A percentile compares a stretch with the other conserved stretches of the same genome.
These are phyloP conservation scores for Lophius piscatorius DNA, from an alignment of 2,113 vertebrate genomes.

Conservation along the genomic window DNA sequence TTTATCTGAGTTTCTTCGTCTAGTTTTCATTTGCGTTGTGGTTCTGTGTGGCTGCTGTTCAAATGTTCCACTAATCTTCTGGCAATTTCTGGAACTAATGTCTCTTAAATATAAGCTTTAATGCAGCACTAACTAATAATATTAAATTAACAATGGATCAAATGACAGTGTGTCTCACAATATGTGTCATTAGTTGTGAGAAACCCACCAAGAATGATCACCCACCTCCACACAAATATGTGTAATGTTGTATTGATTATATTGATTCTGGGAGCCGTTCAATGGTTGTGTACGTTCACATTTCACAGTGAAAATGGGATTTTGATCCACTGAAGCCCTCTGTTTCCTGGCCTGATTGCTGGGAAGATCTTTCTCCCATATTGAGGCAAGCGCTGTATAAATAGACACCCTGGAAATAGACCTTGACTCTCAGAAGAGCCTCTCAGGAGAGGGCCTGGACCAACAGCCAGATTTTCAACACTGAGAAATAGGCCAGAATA, in stretches of 20 bases:
- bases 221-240: neutral
- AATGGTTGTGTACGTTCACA: neutral
- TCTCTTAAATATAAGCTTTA: too few relatives aligned
- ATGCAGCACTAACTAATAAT: too few relatives aligned
- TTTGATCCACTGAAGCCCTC: constrained; percentile 35
- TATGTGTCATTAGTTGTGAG: too few relatives aligned
- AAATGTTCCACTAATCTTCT: too few relatives aligned
- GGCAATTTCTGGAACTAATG: too few relatives aligned
- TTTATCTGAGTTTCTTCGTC: too few relatives aligned
- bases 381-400: constrained; percentile 71
- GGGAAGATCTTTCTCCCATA: constrained; percentile 66
- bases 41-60: too few relatives aligned
- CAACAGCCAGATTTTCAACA: constrained; percentile 66
- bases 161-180: too few relatives aligned
- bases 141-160: too few relatives aligned
- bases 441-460: constrained; percentile 71
- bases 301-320: constrained; percentile 25
- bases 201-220: too few relatives aligned
- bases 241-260: constrained; percentile 6
- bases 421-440: constrained; percentile 70
- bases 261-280: constrained; percentile 10
- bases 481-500: constrained; percentile 64
- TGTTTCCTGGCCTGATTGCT: constrained; percentile 69
- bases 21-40: too few relatives aligned
- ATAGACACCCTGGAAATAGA: constrained; percentile 80